Evolutionary conservation across 2,797 vertebrate species (phyloP).

Genomic region (Microhierax caerulescens): DNA sequence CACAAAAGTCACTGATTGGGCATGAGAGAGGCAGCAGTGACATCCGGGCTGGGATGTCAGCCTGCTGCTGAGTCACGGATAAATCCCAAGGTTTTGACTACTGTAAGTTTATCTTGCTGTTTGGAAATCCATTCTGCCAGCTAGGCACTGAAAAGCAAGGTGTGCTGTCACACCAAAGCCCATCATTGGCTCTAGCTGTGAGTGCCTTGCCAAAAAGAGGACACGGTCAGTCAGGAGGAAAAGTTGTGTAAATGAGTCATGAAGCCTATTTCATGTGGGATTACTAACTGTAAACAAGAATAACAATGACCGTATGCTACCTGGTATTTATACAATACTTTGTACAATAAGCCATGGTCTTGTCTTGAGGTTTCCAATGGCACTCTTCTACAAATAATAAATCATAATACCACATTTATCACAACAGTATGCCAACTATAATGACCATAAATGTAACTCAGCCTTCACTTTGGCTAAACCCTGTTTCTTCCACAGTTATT

Average conservation of each 20-base stretch:
- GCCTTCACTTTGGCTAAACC: background rate
- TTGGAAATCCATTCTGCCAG: background rate
- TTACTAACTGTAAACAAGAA: background rate
- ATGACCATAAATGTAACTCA: background rate
- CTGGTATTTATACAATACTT: background rate
- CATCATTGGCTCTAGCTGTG: background rate
- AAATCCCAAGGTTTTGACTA: background rate
- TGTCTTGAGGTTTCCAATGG: conserved; percentile 4
- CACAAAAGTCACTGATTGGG: background rate
- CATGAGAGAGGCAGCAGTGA: background rate
- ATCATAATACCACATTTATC: background rate
- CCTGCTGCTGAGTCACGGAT: background rate
- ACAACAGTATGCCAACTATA: background rate
- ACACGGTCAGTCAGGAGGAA: background rate
- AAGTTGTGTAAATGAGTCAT: conserved; percentile 1
- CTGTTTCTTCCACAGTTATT: background rate
- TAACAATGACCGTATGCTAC: background rate
- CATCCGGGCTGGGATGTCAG: background rate
- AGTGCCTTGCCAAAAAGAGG: background rate
- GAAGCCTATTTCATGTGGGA: background rate
- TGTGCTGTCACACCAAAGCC: background rate
- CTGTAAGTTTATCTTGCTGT: background rate
- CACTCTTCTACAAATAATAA: background rate
- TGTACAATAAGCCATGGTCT: background rate
- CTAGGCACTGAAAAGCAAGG: background rate